Conservation (phyloP, 2,797 vertebrate species). For the Cephalopachus bancanus region DNA sequence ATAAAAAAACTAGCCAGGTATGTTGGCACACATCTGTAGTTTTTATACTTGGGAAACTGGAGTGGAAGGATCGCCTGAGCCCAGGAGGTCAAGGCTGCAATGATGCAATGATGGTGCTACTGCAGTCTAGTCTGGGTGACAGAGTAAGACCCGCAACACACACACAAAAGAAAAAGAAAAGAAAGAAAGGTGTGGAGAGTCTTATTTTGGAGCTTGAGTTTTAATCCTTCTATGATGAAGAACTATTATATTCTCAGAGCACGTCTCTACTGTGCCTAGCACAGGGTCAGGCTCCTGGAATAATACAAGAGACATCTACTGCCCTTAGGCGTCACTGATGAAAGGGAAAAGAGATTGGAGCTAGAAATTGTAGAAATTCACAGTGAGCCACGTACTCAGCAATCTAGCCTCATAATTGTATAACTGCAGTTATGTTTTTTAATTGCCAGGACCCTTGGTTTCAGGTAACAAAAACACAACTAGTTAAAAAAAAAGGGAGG, state of each 20-base stretch:
- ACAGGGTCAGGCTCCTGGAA: not conserved
- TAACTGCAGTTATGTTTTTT: not conserved
- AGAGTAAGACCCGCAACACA: too few species aligned
- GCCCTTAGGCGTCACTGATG: too few species aligned
- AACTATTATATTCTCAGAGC: not conserved
- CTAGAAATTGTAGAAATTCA: not conserved
- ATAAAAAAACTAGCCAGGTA: too few species aligned
- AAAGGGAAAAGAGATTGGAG: not conserved
- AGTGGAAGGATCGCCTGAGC: too few species aligned
- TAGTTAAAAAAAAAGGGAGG: not conserved
- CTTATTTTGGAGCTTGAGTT: not conserved
- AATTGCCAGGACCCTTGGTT: not conserved
- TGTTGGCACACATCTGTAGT: too few species aligned
- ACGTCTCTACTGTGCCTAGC: not conserved
- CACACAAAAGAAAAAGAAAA: too few species aligned
- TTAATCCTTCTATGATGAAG: not conserved
- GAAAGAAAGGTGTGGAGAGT: not conserved
- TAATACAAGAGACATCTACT: not conserved
- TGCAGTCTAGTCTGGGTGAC: too few species aligned
- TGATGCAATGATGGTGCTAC: too few species aligned
- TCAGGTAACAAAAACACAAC: not conserved
- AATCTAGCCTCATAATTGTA: not conserved
- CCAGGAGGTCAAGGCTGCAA: too few species aligned
- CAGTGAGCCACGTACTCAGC: not conserved
- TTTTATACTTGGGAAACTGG: too few species aligned